Evolutionary conservation across 1,140 invertebrate species (phyloP).

Genomic region (Anastatus disparis): DNA sequence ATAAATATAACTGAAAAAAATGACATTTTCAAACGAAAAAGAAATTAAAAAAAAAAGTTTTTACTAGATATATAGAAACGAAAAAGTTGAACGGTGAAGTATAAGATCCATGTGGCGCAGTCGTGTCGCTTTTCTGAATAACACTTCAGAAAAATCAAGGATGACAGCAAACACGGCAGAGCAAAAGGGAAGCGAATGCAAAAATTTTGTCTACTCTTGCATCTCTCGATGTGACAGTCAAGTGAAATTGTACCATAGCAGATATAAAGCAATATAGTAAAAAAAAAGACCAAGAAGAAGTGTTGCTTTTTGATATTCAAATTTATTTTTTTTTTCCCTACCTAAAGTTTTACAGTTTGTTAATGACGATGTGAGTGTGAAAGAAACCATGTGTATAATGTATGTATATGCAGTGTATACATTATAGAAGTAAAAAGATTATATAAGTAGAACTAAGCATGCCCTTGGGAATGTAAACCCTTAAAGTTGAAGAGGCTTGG

Average conservation of each 20-base stretch:
- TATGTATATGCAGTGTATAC: neutral
- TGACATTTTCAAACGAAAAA: too few species aligned
- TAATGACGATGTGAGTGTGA: constrained; percentile 16
- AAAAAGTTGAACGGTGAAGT: too few species aligned
- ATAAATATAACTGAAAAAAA: too few species aligned
- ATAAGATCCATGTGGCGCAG: too few species aligned
- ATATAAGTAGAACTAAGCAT: constrained; percentile 23
- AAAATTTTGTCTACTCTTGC: neutral
- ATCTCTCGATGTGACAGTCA: neutral
- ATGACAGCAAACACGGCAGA: constrained; percentile 5
- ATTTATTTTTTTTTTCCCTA: neutral
- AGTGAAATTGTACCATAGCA: neutral
- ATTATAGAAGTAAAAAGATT: neutral
- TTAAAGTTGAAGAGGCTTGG: neutral
- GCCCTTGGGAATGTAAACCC: constrained; percentile 12
- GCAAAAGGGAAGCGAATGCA: neutral
- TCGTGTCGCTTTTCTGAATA: neutral
- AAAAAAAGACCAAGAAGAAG: neutral
- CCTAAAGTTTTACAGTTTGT: neutral
- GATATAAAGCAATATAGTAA: neutral
- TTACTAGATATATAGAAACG: too few species aligned
- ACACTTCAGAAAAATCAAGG: constrained; percentile 36
- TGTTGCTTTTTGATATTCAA: constrained; percentile 19
- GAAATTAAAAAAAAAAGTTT: too few species aligned
- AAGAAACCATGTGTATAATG: neutral